Conservation (phyloP, 1,140 invertebrate genomes). For the Reticulitermes speratus region DNA sequence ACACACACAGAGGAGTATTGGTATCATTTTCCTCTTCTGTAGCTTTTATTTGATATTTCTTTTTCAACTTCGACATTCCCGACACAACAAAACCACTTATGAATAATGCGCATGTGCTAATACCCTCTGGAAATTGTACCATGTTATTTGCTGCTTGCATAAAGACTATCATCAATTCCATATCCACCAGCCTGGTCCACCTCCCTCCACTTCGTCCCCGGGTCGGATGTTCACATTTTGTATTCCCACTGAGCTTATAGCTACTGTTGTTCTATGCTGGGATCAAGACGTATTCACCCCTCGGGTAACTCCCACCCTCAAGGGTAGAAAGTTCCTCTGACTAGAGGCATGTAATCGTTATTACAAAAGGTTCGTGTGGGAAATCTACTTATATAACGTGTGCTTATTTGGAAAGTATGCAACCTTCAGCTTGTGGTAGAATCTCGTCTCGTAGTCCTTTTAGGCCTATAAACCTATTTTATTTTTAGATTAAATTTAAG, state of each 20-base stretch:
- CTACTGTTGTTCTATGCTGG: background rate
- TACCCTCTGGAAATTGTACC: background rate
- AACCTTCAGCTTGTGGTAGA: too few species aligned
- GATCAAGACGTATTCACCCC: background rate
- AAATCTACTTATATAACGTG: background rate
- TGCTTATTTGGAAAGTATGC: background rate
- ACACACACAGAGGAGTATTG: background rate
- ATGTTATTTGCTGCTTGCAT: constrained; percentile 15
- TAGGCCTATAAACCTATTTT: too few species aligned
- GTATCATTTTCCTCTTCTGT: background rate
- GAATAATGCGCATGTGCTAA: constrained; percentile 15
- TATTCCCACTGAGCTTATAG: constrained; percentile 5
- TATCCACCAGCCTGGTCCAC: too few species aligned
- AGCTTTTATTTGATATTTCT: background rate
- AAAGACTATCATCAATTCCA: background rate
- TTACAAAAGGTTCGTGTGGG: background rate
- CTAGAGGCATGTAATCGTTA: constrained; percentile 6
- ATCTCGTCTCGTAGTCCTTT: too few species aligned
- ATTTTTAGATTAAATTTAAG: too few species aligned
- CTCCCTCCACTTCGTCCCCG: too few species aligned
- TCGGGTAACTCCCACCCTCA: background rate
- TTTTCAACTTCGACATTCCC: background rate
- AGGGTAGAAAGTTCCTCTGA: background rate
- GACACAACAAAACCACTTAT: constrained; percentile 13
- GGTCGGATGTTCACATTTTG: background rate